These are phyloP conservation scores for Pseudochaenichthys georgianus DNA, from an alignment of 2,797 vertebrate species.

Conservation along the genomic window DNA sequence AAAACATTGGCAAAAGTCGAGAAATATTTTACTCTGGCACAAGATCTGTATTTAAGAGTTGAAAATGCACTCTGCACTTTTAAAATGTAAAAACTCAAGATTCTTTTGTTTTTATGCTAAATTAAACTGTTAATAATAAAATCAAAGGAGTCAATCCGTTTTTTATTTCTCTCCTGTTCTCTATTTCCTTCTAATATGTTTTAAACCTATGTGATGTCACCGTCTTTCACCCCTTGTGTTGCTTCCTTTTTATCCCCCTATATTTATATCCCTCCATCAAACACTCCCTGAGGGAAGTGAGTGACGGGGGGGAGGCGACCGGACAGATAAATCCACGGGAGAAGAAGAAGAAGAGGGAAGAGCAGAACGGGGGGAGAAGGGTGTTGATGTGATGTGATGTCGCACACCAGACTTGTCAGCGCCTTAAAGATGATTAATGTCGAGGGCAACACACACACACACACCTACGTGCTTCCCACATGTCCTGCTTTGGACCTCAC, in stretches of 20 bases:
- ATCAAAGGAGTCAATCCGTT: not conserved
- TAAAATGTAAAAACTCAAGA: not conserved
- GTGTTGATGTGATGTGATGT: constrained; percentile 75
- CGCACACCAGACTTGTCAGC: constrained; percentile 92
- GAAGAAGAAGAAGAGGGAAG: constrained; percentile 51
- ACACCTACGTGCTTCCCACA: constrained; percentile 6
- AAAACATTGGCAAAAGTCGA: not conserved
- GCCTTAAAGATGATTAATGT: constrained; percentile 99
- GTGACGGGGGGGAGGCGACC: constrained; percentile 86
- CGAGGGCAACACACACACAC: constrained; percentile 82
- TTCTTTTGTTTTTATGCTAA: too few relatives aligned
- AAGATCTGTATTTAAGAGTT: not conserved
- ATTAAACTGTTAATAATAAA: not conserved
- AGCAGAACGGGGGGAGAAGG: constrained; percentile 43
- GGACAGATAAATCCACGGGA: constrained; percentile 91
- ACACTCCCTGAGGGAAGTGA: constrained; percentile 84
- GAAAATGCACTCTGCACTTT: not conserved
- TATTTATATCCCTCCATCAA: constrained; percentile 55
- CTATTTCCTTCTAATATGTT: not conserved
- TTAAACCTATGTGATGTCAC: constrained; percentile 6
- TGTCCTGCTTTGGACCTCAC: constrained; percentile 67
- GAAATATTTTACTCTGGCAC: not conserved
- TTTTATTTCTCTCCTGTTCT: not conserved
- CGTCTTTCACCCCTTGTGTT: constrained; percentile 26
- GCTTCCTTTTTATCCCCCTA: constrained; percentile 54